phyloP scores from a whole-genome alignment of 1,140 invertebrate genomes.

The Mylabris phalerata region DNA sequence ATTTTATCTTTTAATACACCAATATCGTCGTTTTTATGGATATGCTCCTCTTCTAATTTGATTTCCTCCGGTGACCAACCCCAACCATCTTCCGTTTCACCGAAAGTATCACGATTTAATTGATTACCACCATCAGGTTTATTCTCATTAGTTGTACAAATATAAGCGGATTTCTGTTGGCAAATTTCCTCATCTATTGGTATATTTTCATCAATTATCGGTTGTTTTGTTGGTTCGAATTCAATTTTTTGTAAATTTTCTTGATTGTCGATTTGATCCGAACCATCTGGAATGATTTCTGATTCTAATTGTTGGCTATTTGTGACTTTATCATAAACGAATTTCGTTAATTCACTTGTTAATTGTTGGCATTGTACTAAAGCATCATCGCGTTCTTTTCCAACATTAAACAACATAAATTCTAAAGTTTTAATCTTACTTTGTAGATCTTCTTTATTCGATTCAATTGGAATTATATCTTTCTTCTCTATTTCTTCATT shows the following conservation, averaged over 20 bases:
- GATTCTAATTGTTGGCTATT: conserved; percentile 20
- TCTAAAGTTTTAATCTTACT: conserved; percentile 40
- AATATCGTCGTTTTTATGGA: conserved; percentile 34
- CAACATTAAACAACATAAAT: conserved; percentile 37
- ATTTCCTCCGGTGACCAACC: conserved; percentile 51
- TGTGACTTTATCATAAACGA: conserved; percentile 34
- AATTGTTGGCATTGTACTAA: conserved; percentile 34
- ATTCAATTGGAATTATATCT: neutral
- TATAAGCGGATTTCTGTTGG: conserved; percentile 47
- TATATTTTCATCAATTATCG: neutral
- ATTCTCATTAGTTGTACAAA: conserved; percentile 35
- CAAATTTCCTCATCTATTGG: conserved; percentile 16
- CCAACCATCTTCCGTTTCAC: conserved; percentile 48
- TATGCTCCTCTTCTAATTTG: conserved; percentile 40
- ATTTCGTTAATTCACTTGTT: conserved; percentile 33
- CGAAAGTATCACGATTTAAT: conserved; percentile 23
- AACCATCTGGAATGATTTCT: conserved; percentile 20
- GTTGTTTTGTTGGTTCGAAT: neutral
- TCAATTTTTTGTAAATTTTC: conserved; percentile 11
- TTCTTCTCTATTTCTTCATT: neutral
- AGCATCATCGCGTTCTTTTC: conserved; percentile 35
- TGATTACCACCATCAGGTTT: too few relatives aligned
- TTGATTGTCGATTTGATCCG: conserved; percentile 11
- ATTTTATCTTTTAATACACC: conserved; percentile 46
- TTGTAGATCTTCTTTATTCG: conserved; percentile 24